Evolutionary conservation across 2,888 invertebrate genomes (phyloP).

Genomic region (Deroplatys truncata): DNA sequence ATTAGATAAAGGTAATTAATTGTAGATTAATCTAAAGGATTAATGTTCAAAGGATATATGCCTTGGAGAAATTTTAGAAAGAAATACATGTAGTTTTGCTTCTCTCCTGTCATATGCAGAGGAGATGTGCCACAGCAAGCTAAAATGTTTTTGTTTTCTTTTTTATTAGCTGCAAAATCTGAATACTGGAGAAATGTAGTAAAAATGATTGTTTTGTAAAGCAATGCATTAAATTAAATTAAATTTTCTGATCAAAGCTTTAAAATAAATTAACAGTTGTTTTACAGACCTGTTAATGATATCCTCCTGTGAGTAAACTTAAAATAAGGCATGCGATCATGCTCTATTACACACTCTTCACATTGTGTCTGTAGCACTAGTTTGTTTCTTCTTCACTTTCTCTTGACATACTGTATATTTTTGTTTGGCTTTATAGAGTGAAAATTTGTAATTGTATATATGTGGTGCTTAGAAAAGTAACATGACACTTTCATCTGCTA

Average conservation of each 20-base stretch:
- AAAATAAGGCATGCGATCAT: constrained; percentile 13
- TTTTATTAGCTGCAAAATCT: neutral
- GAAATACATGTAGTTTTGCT: too few relatives aligned
- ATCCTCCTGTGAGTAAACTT: neutral
- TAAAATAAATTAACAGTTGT: neutral
- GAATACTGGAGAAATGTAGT: neutral
- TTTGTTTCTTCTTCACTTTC: neutral
- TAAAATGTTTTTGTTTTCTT: neutral
- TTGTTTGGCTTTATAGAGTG: neutral
- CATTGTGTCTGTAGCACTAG: neutral
- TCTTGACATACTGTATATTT: neutral
- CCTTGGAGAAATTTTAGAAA: too few relatives aligned
- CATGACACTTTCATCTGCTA: neutral
- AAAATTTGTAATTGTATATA: neutral
- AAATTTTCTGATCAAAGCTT: neutral
- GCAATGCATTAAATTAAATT: neutral
- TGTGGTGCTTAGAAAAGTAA: neutral
- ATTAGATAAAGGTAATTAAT: too few relatives aligned
- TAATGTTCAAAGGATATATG: too few relatives aligned
- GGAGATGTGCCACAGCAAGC: neutral
- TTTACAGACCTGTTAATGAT: neutral
- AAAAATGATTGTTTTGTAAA: neutral
- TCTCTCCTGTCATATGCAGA: neutral
- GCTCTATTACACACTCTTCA: neutral
- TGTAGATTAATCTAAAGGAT: too few relatives aligned